phyloP scores from a whole-genome alignment of 2,888 invertebrate genomes.

The Carcina quercana region DNA sequence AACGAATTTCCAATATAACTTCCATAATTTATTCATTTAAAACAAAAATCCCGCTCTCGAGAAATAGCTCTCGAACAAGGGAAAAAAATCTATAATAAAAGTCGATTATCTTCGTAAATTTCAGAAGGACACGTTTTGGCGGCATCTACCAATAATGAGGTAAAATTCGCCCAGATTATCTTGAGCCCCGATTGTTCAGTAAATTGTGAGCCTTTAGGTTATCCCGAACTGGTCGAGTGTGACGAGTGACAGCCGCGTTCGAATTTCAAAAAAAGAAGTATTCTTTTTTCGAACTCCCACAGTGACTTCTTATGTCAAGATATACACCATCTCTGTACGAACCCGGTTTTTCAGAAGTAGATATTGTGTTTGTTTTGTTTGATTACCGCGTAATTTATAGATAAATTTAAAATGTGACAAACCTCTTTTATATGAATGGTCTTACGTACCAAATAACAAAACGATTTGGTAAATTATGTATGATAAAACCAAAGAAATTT shows the following conservation, averaged over 20 bases:
- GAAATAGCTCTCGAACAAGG: constrained; percentile 10
- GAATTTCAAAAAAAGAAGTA: constrained; percentile 47
- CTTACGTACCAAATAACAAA: no score
- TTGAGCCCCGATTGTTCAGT: constrained; percentile 13
- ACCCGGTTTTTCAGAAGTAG: no score
- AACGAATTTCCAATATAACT: constrained; percentile 1
- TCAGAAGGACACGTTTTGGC: constrained; percentile 48
- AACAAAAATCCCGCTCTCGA: constrained; percentile 16
- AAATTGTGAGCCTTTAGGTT: not conserved
- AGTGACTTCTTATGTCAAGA: no score
- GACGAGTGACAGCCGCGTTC: constrained; percentile 45
- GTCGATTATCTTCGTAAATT: constrained; percentile 42
- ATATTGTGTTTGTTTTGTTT: no score
- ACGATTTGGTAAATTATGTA: no score
- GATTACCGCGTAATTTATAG: no score
- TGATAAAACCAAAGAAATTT: no score
- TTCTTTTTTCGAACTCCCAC: constrained; percentile 33
- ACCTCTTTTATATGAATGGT: no score
- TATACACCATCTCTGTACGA: no score
- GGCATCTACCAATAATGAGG: constrained; percentile 40
- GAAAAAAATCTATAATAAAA: constrained; percentile 28
- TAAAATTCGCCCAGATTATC: constrained; percentile 22
- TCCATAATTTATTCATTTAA: constrained; percentile 15
- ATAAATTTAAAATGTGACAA: no score
- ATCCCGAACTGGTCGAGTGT: constrained; percentile 22